phyloP scores from a whole-genome alignment of 2,113 vertebrate genomes.

The Noctilio leporinus region DNA sequence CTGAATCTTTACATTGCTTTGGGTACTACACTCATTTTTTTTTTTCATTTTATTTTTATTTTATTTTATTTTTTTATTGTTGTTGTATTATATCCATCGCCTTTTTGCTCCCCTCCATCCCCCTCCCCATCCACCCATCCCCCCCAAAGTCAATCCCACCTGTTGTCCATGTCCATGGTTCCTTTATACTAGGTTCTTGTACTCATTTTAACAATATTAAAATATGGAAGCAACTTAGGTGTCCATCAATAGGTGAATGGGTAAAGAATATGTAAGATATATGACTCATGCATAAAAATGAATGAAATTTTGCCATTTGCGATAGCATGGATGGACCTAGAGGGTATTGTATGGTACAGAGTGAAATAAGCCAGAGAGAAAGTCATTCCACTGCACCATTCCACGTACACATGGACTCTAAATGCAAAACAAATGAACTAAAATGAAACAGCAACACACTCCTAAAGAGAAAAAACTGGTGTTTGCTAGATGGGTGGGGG shows the following conservation, averaged over 20 bases:
- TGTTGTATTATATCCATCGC: too few relatives aligned
- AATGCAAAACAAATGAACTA: neutral
- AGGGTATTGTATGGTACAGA: neutral
- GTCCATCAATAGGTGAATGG: neutral
- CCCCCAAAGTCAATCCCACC: too few relatives aligned
- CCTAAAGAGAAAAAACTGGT: neutral
- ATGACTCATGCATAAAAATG: neutral
- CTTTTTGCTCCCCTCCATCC: too few relatives aligned
- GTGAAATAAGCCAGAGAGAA: neutral
- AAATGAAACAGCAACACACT: neutral
- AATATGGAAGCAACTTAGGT: neutral
- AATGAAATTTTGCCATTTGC: neutral
- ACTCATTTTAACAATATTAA: neutral
- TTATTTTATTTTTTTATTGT: too few relatives aligned
- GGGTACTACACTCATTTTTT: neutral
- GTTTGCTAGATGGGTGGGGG: neutral
- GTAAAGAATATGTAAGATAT: neutral
- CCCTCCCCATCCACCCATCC: too few relatives aligned
- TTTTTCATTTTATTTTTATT: too few relatives aligned
- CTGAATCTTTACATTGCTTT: neutral
- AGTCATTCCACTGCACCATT: neutral
- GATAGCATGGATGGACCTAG: neutral
- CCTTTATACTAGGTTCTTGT: too few relatives aligned
- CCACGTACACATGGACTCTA: neutral
- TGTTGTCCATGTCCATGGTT: too few relatives aligned